These are phyloP conservation scores for Pithys albifrons DNA, from an alignment of 2,113 vertebrate species.

Conservation along the genomic window DNA sequence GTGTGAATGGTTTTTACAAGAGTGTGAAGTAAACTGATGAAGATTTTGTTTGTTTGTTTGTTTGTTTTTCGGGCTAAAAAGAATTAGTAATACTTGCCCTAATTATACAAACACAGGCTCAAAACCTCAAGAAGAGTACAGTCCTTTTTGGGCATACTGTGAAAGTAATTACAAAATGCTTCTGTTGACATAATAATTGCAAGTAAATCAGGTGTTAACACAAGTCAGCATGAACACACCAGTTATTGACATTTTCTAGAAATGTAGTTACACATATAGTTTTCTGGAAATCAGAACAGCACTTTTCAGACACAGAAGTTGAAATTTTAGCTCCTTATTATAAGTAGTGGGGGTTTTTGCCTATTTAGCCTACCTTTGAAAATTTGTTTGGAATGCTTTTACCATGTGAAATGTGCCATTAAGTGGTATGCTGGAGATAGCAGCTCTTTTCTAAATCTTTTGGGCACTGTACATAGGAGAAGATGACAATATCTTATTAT, in stretches of 20 bases:
- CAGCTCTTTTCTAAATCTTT: background rate
- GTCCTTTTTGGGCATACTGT: background rate
- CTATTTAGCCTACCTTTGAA: background rate
- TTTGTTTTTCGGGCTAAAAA: background rate
- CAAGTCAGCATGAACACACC: background rate
- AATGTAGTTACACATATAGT: background rate
- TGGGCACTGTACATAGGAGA: background rate
- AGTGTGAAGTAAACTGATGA: constrained; percentile 48
- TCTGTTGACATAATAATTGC: background rate
- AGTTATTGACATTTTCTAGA: background rate
- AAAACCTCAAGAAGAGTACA: background rate
- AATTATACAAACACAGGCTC: background rate
- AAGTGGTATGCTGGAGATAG: background rate
- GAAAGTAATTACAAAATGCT: background rate
- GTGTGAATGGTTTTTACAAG: background rate
- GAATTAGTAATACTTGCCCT: background rate
- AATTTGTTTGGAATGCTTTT: background rate
- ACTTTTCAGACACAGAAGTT: background rate
- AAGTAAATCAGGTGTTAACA: background rate
- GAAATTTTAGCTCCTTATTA: background rate
- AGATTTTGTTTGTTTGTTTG: background rate
- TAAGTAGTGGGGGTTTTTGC: background rate
- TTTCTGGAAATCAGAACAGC: background rate
- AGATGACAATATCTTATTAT: background rate
- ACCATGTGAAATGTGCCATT: background rate